These are phyloP conservation scores for Platynereis dumerilii DNA, from an alignment of 2,888 invertebrate species.

Conservation along the genomic window DNA sequence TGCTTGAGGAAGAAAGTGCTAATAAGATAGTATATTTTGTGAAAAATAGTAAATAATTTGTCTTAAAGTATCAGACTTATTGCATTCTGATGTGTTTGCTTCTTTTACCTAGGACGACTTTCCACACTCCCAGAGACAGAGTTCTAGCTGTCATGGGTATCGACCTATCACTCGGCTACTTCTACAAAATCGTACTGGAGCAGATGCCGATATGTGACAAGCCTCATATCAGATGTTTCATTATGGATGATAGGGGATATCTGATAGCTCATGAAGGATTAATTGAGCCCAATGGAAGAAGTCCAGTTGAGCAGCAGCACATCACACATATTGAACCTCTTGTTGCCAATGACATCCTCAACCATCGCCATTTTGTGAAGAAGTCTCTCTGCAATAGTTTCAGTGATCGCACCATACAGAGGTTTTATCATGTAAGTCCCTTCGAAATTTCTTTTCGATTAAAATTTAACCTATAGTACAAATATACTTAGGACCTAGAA, in stretches of 20 bases:
- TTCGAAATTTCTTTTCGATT: background rate
- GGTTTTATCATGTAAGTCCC: conserved; percentile 66
- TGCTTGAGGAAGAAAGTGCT: too few relatives aligned
- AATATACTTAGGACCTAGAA: too few relatives aligned
- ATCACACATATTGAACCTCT: conserved; percentile 86
- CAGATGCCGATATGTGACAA: conserved; percentile 59
- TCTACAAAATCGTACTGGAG: conserved; percentile 75
- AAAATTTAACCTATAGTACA: too few relatives aligned
- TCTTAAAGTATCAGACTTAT: too few relatives aligned
- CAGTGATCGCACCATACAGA: conserved; percentile 83
- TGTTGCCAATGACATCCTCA: conserved; percentile 87
- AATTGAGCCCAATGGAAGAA: conserved; percentile 67
- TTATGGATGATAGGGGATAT: conserved; percentile 90
- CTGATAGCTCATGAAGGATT: conserved; percentile 85
- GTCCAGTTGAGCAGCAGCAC: conserved; percentile 82
- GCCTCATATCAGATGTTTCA: conserved; percentile 71
- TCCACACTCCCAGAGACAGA: conserved; percentile 68
- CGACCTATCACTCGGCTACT: conserved; percentile 85
- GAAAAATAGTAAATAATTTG: too few relatives aligned
- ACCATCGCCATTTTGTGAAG: conserved; percentile 81
- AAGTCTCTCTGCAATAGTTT: conserved; percentile 86
- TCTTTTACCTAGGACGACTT: conserved; percentile 41
- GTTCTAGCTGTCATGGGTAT: conserved; percentile 79
- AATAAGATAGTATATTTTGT: too few relatives aligned
- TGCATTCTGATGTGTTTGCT: too few relatives aligned